Base-by-base conservation (phyloP, 2,113 vertebrate species). In the Pantherophis guttatus region DNA sequence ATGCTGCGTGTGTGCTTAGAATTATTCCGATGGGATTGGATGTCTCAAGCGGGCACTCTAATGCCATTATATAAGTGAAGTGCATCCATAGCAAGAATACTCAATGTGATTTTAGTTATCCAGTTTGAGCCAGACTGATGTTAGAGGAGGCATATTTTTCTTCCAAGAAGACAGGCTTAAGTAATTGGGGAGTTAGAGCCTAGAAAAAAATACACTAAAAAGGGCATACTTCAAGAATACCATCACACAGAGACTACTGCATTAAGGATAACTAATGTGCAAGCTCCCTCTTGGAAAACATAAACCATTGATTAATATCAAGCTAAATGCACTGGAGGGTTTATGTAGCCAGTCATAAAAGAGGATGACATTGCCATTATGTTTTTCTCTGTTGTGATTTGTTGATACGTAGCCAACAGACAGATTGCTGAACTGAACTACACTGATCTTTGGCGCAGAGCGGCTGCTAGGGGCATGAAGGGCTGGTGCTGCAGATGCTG, bases 41-140 rank as follows among this genome's bases (percentile, higher is more conserved):
- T 89, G 88, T 89, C 75, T 87, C 59, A 87, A 87, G 57, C 86
- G 57, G 48, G 15, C 33, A 57, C 6, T 26, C 11, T 58, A 89
- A 81, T 92, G 24, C 87, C 39, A 57, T 92, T 92, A 89, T 81
- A 29, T 92, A 92, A 89, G 33, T 29, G 70, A 53, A 12, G 50
- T 29, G 59, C 33, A 48, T 75, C 65, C 91, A n/a, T n/a, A 92
- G 55, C 81, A 55, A 92, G 92, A 89, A 57, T 48, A 89, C 23
- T 89, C 39, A 48, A 39, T 65, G 57, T 54, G n/a, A 86, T 92
- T 53, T 21, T 88, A 11, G 15, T n/a, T 75, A 19, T 57, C 81
- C 55, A n/a, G 15, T 62, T 91, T 87, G 81, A 44, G 24, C 50
- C 44, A 62, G 48, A 48, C 13, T 58, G 39, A 44, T 24, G 48